Percentiles rank a stretch among this genome's conserved stretches.
Conservation (phyloP, 1,140 invertebrate genomes). For the Diorhabda elongata region DNA sequence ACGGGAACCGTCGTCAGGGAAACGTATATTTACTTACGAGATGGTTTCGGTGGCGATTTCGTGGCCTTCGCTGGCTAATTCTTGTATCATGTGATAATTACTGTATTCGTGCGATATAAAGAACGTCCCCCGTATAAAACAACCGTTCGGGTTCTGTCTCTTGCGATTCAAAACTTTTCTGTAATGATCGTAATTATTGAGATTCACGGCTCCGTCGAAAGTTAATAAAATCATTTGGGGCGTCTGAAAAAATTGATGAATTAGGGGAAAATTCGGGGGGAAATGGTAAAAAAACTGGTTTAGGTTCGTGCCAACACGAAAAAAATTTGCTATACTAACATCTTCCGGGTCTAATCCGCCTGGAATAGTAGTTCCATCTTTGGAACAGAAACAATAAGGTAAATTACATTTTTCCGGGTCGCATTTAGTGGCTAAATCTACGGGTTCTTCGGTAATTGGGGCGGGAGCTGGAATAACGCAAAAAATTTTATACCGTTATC, state of each 20-base stretch:
- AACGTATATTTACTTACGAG: slow-evolving; percentile 55
- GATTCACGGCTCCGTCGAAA: slow-evolving; percentile 89
- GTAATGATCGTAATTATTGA: slow-evolving; percentile 88
- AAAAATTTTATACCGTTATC: neutral
- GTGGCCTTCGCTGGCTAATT: slow-evolving; percentile 81
- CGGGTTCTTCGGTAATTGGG: slow-evolving; percentile 72
- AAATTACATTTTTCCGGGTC: slow-evolving; percentile 70
- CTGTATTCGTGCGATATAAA: slow-evolving; percentile 94
- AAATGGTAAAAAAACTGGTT: no score
- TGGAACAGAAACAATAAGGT: slow-evolving; percentile 91
- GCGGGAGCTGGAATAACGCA: slow-evolving; percentile 60
- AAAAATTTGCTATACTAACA: slow-evolving; percentile 51
- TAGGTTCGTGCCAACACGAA: no score
- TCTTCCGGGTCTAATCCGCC: slow-evolving; percentile 75
- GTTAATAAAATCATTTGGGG: slow-evolving; percentile 92
- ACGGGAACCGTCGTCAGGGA: no score
- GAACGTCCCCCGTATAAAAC: slow-evolving; percentile 86
- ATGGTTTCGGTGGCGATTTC: slow-evolving; percentile 90
- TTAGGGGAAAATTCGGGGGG: no score
- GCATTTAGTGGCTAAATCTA: slow-evolving; percentile 74
- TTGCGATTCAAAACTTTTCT: slow-evolving; percentile 76
- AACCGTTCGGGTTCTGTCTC: slow-evolving; percentile 83
- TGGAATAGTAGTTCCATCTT: slow-evolving; percentile 83
- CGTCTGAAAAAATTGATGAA: slow-evolving; percentile 56
- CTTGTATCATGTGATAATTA: slow-evolving; percentile 89